Conservation (phyloP, 2,797 vertebrate genomes). For the Manis crassicaudata region DNA sequence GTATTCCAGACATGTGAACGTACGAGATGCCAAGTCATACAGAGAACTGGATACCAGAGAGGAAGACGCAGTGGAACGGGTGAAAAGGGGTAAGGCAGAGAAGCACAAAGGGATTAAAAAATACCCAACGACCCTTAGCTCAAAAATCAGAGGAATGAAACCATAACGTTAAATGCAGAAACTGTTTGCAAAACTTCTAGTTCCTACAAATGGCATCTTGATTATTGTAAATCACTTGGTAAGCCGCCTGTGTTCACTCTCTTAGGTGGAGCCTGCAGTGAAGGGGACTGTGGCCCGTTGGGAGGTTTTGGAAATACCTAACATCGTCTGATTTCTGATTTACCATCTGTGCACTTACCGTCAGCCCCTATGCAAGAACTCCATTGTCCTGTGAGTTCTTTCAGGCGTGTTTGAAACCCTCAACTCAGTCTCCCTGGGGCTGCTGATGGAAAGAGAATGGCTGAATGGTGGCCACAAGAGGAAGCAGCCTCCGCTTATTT, state of each 20-base stretch:
- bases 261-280: neutral
- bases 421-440: neutral
- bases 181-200: slow-evolving; percentile 46
- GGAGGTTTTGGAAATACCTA: neutral
- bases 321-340: neutral
- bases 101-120: slow-evolving; percentile 58
- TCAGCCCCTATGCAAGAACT: neutral
- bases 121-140: slow-evolving; percentile 43
- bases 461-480: too few relatives aligned
- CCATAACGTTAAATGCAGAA: slow-evolving; percentile 35
- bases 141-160: slow-evolving; percentile 53
- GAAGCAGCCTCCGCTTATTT: neutral
- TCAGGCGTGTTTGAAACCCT: neutral
- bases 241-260: neutral
- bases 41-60: slow-evolving; percentile 64
- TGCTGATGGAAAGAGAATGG: neutral
- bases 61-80: slow-evolving; percentile 75
- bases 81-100: slow-evolving; percentile 66
- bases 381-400: neutral
- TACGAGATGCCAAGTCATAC: slow-evolving; percentile 73
- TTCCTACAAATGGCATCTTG: slow-evolving; percentile 34
- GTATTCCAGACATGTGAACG: slow-evolving; percentile 63
- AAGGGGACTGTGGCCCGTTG: neutral
- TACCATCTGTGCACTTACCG: neutral
- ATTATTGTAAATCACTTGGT: neutral